A percentile compares a stretch with the other conserved stretches of the same genome.
These are phyloP conservation scores for Pseudomyrmex concolor DNA, from an alignment of 1,140 invertebrate genomes.

Conservation along the genomic window DNA sequence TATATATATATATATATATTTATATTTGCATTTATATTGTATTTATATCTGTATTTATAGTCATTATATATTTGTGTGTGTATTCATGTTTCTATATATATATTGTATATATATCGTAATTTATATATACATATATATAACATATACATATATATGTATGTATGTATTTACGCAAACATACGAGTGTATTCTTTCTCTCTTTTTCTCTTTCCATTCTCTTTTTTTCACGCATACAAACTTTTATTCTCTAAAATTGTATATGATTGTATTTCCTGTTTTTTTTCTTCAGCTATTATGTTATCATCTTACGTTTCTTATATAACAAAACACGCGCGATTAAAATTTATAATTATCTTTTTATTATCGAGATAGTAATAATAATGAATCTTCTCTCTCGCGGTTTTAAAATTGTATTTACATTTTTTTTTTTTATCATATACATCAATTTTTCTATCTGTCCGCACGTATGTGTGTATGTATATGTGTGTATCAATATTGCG, in stretches of 20 bases:
- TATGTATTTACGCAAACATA: slow-evolving; percentile 47
- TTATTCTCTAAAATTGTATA: slow-evolving; percentile 14
- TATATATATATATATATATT: slow-evolving; percentile 62
- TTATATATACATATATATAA: slow-evolving; percentile 64
- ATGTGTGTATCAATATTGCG: slow-evolving; percentile 17
- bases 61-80: slow-evolving; percentile 48
- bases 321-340: slow-evolving; percentile 76
- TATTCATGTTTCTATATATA: slow-evolving; percentile 51
- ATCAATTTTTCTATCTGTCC: slow-evolving; percentile 4
- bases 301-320: slow-evolving; percentile 66
- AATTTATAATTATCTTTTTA: slow-evolving; percentile 73
- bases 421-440: slow-evolving; percentile 59
- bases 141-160: slow-evolving; percentile 65
- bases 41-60: slow-evolving; percentile 68
- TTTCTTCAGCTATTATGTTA: neutral
- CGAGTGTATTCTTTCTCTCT: slow-evolving; percentile 71
- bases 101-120: slow-evolving; percentile 66
- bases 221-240: neutral
- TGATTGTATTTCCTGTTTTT: neutral
- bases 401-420: slow-evolving; percentile 82
- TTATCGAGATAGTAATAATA: slow-evolving; percentile 78
- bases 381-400: slow-evolving; percentile 72
- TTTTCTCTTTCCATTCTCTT: slow-evolving; percentile 7
- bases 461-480: slow-evolving; percentile 7
- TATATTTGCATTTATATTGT: slow-evolving; percentile 62